phyloP scores from a whole-genome alignment of 2,797 vertebrate genomes.

The Schizopygopsis pylzovi region DNA sequence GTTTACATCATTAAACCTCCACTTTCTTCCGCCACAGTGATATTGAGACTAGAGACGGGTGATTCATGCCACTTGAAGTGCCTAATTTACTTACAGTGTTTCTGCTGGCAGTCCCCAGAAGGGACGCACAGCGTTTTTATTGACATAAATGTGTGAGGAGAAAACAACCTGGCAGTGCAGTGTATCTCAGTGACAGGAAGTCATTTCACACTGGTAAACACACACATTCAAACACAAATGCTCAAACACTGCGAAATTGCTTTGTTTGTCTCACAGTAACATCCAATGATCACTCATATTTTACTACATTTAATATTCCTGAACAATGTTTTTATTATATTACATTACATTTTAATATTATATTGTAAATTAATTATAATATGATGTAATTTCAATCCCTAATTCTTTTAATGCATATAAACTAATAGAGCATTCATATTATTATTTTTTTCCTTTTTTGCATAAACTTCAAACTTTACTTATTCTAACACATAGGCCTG shows the following conservation, averaged over 20 bases:
- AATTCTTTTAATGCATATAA: too few species aligned
- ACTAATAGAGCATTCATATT: too few species aligned
- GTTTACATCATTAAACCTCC: conserved; percentile 33
- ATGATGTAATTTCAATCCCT: background rate
- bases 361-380: background rate
- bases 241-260: background rate
- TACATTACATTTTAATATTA: background rate
- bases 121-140: background rate
- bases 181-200: conserved; percentile 33
- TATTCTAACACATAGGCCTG: background rate
- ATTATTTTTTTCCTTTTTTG: background rate
- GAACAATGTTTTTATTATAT: background rate
- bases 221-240: conserved; percentile 25
- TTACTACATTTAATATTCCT: background rate
- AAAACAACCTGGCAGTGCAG: conserved; percentile 1
- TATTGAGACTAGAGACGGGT: conserved; percentile 7
- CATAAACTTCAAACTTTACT: background rate
- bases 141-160: conserved; percentile 11
- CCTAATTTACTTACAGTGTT: conserved; percentile 18
- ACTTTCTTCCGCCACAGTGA: conserved; percentile 28
- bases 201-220: conserved; percentile 15
- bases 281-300: background rate
- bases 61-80: conserved; percentile 30
- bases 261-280: background rate
- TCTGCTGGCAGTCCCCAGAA: background rate